Evolutionary conservation across 2,888 invertebrate species (phyloP), one percentile per base, ranked within the genome.

Genomic region (Phalangium opilio): DNA sequence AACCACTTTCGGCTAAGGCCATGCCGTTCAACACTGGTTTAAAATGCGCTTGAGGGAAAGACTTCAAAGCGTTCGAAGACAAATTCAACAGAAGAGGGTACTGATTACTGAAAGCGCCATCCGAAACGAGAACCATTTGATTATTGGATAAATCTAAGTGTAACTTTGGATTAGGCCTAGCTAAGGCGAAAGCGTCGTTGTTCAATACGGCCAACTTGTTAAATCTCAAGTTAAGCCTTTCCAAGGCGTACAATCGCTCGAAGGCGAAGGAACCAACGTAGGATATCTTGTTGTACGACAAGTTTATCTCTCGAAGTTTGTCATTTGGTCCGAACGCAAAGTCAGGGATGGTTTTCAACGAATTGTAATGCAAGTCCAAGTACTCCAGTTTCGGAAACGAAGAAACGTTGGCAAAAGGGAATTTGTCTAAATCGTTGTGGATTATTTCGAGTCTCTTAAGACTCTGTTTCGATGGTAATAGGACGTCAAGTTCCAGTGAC

Each of bases 251-350:
- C 17, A 52, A 32, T 20, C 42, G 44, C 36, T 54, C 50, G 39
- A 54, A 54, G 8, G 54, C 49, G 41, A 49, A 47, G 3, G 54
- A 45, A n/a, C 54, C 54, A 5, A 54, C 38, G 33, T 54, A 50
- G 36, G 45, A 49, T 14, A 54, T 54, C 20, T 54, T 52, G 35
- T 54, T 54, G 15, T 52, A 54, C 10, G 50, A 52, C n/a, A 54
- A 27, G 42, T 54, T 49, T 15, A 54, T 52, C 40, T 49, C 44
- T 19, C 44, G 45, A 12, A 53, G 44, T 40, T 44, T 45, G 14
- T 45, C 27, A 27, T 49, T 47, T 2, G 40, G 10, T 3, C 50
- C 51, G 36, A 54, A 52, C 3, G 52, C 52, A 10, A 50, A 50
- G 34, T 52, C 54, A 1, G 52, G 52, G 27, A 54, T 51, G 32